Conservation (phyloP, 2,888 invertebrate species). For the Onthophagus sagittarius region DNA sequence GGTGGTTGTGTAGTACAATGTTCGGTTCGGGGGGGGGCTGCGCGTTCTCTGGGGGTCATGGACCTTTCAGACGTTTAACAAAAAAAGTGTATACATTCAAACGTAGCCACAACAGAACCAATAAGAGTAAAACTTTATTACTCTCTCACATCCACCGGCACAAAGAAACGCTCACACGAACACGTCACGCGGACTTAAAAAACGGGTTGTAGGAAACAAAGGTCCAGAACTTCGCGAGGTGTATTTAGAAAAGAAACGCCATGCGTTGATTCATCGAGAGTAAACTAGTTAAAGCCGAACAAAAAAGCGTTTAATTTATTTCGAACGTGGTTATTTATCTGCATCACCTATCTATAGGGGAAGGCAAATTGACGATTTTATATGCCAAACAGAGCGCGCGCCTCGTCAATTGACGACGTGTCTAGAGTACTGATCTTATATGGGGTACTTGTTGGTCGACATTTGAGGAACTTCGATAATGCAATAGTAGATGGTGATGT, state of each 20-base stretch:
- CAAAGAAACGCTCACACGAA: conserved; percentile 1
- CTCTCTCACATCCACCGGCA: conserved; percentile 11
- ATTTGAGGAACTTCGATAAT: neutral
- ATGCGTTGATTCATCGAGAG: neutral
- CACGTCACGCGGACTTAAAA: neutral
- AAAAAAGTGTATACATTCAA: conserved; percentile 23
- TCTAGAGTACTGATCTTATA: neutral
- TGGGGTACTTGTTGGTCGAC: neutral
- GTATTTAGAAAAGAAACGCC: neutral
- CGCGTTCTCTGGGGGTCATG: conserved; percentile 36
- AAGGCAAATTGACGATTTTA: conserved; percentile 16
- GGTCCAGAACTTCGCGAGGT: neutral
- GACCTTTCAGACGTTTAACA: conserved; percentile 37
- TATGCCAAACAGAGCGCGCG: conserved; percentile 13
- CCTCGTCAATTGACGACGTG: conserved; percentile 17
- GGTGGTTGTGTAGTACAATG: conserved; percentile 46
- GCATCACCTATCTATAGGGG: neutral
- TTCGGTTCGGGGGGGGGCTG: conserved; percentile 40
- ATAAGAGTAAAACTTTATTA: conserved; percentile 28
- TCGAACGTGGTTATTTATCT: conserved; percentile 14
- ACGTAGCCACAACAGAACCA: conserved; percentile 32
- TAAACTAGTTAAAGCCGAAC: neutral
- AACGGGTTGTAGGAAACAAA: neutral
- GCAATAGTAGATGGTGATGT: neutral
- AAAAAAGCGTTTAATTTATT: conserved; percentile 15